Base-by-base conservation (phyloP, 2,888 invertebrate genomes). In the Drosophila kokeensis region DNA sequence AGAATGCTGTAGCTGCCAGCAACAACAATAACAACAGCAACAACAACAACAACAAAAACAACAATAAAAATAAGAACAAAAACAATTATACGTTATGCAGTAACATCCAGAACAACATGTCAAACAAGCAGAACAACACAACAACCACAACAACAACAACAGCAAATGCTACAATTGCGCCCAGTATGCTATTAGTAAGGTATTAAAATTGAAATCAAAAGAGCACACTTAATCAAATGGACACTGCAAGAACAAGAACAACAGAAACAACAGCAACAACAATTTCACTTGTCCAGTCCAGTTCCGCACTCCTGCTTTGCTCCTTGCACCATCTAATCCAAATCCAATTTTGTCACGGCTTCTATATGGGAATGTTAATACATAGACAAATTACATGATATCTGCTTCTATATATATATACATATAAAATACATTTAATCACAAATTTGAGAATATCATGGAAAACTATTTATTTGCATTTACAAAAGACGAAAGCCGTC, bases 141-240 rank as follows among this genome's bases (percentile, higher is more conserved):
- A 72, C 87, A 82, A 86, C 54, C 36, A 32, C 48, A 48, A 49
- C 53, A 24, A 55, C 29, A 45, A 45, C 4, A 45, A 8, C 45
- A 15, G 24, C 15, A 45, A 45, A 45, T n/a, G 50, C 92, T 69
- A 80, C 89, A 69, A 79, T 89, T 67, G 73, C 80, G 68, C 76
- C 91, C 77, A 93, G 91, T 89, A 90, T 93, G 90, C 89, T 93
- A 73, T 92, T 93, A 91, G 92, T 93, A 92, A 93, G 93, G 92
- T 93, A 92, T 81, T 92, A 75, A 91, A 78, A 64, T 61, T 45
- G 30, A 50, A 59, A 63, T 55, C 49, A 38, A 53, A 21, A 27
- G 62, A 76, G 62, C 55, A 79, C 61, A 65, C 38, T 24, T 72
- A 40, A 57, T 68, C 60, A 76, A 68, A 57, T 65, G 64, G 52